Evolutionary conservation across 2,113 vertebrate species (phyloP).

Genomic region (Casuarius casuarius): DNA sequence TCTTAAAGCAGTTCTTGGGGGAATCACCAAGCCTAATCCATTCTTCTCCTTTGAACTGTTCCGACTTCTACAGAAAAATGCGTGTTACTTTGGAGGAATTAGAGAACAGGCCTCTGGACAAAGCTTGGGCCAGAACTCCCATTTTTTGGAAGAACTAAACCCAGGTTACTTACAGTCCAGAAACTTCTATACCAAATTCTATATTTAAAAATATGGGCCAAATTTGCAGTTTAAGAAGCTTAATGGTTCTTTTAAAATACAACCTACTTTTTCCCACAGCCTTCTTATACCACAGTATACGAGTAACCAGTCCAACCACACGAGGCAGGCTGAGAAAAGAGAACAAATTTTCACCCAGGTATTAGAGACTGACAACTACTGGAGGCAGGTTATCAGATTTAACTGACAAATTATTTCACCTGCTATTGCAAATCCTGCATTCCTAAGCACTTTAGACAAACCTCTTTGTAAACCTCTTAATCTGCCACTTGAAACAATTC

Average conservation of each 20-base stretch:
- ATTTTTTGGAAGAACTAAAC: not conserved
- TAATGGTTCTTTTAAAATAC: not conserved
- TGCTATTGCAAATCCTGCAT: slow-evolving; percentile 39
- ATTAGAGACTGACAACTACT: not conserved
- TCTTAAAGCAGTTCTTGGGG: not conserved
- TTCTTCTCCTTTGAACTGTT: not conserved
- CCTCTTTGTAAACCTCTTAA: slow-evolving; percentile 35
- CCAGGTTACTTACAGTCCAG: not conserved
- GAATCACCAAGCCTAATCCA: not conserved
- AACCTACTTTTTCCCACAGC: not conserved
- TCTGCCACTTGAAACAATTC: slow-evolving; percentile 49
- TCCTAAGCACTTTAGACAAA: slow-evolving; percentile 42
- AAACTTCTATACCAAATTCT: not conserved
- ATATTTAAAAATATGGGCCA: not conserved
- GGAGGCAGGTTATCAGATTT: slow-evolving; percentile 28
- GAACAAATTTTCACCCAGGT: not conserved
- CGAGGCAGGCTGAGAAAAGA: not conserved
- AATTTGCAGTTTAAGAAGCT: not conserved
- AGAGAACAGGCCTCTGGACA: not conserved
- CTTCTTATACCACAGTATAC: not conserved
- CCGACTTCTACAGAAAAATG: not conserved
- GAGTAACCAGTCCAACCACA: not conserved
- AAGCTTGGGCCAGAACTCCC: not conserved
- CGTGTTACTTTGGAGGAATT: not conserved
- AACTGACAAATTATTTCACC: slow-evolving; percentile 44